Percentiles rank a stretch among this genome's conserved stretches.
Evolutionary conservation across 2,888 invertebrate genomes (phyloP).

Genomic region (Phorcus lineatus): DNA sequence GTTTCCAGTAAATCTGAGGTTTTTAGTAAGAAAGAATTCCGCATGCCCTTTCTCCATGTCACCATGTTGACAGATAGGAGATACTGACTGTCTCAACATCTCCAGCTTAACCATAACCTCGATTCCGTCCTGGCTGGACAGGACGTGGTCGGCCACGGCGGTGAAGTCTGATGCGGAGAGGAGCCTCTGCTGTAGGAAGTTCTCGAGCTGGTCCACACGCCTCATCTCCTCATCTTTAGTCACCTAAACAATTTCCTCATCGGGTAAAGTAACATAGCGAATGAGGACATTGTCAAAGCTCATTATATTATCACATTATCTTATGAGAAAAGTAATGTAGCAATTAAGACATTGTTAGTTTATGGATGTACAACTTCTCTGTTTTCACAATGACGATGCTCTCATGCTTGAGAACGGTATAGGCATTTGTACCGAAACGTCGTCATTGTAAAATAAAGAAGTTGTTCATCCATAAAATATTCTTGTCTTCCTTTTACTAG

Average conservation of each 20-base stretch:
- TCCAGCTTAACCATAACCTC: constrained; percentile 19
- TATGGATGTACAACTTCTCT: too few relatives aligned
- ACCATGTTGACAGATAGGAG: background rate
- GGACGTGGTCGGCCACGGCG: background rate
- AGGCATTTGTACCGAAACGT: too few relatives aligned
- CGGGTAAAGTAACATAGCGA: too few relatives aligned
- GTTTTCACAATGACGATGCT: too few relatives aligned
- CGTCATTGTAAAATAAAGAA: too few relatives aligned
- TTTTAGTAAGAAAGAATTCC: constrained; percentile 30
- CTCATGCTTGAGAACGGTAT: too few relatives aligned
- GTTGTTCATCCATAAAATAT: too few relatives aligned
- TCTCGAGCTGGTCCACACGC: constrained; percentile 18
- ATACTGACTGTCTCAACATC: constrained; percentile 20
- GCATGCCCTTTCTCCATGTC: constrained; percentile 14
- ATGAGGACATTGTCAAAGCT: too few relatives aligned
- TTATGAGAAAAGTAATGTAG: too few relatives aligned
- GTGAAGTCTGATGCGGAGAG: background rate
- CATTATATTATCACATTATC: too few relatives aligned
- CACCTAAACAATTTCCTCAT: background rate
- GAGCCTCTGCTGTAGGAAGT: constrained; percentile 7
- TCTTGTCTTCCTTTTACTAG: too few relatives aligned
- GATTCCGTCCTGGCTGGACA: background rate
- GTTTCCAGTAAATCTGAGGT: constrained; percentile 2
- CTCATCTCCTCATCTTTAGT: background rate
- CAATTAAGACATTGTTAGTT: too few relatives aligned